Percentiles rank a stretch among this genome's conserved stretches.
These are phyloP conservation scores for Acleris laterana DNA, from an alignment of 2,888 invertebrate genomes.

Conservation along the genomic window DNA sequence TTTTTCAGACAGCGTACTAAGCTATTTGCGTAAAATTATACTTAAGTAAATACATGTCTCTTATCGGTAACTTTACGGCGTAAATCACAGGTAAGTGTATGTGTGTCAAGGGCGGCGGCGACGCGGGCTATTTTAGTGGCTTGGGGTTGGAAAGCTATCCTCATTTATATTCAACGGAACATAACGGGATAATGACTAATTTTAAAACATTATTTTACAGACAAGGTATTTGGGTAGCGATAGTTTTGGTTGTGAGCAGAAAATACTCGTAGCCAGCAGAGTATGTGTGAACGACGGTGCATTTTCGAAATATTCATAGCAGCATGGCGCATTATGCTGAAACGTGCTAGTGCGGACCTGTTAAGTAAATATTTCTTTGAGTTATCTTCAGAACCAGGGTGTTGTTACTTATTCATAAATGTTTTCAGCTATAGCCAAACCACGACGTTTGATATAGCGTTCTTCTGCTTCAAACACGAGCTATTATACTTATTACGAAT, in stretches of 20 bases:
- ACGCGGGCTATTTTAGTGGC: slow-evolving; percentile 36
- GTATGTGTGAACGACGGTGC: background rate
- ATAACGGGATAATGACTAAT: slow-evolving; percentile 31
- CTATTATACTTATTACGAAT: no score
- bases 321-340: background rate
- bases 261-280: background rate
- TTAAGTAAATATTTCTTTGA: background rate
- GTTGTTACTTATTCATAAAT: no score
- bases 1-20: background rate
- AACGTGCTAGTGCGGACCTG: background rate
- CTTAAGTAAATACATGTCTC: slow-evolving; percentile 27
- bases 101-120: slow-evolving; percentile 42
- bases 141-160: slow-evolving; percentile 23
- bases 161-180: slow-evolving; percentile 56
- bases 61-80: slow-evolving; percentile 27
- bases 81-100: slow-evolving; percentile 28
- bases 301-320: background rate
- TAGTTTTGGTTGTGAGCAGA: background rate
- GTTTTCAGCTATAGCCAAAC: no score
- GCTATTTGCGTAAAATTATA: slow-evolving; percentile 23
- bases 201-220: background rate
- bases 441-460: no score
- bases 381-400: no score
- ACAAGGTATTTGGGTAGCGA: background rate
- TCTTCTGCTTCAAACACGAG: no score